These are phyloP conservation scores for Dipus sagitta DNA, from an alignment of 2,797 vertebrate species.

Conservation along the genomic window DNA sequence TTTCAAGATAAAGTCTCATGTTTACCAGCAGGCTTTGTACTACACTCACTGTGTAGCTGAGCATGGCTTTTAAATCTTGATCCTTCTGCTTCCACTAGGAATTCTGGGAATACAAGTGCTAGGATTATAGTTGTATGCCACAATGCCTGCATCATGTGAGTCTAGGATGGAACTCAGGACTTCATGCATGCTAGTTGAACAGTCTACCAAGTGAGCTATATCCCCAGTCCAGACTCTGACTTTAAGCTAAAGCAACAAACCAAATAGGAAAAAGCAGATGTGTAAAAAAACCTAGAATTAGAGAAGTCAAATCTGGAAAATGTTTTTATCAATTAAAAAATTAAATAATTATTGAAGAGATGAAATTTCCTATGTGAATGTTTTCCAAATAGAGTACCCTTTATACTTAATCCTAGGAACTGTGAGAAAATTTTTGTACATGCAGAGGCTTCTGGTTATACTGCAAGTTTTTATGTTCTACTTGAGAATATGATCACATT, in stretches of 20 bases:
- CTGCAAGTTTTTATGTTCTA: conserved; percentile 14
- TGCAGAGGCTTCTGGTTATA: neutral
- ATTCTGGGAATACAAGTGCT: too few relatives aligned
- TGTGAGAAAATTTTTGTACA: neutral
- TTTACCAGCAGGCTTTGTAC: too few relatives aligned
- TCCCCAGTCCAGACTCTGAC: neutral
- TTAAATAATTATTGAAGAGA: neutral
- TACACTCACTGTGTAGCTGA: too few relatives aligned
- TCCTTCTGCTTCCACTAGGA: too few relatives aligned
- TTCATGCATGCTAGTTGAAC: too few relatives aligned
- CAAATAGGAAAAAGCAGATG: neutral
- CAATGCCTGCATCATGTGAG: too few relatives aligned
- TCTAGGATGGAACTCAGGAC: too few relatives aligned
- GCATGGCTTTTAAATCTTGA: too few relatives aligned
- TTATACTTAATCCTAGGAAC: conserved; percentile 4
- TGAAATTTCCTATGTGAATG: neutral
- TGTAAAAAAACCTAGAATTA: conserved; percentile 31
- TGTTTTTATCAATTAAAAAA: neutral
- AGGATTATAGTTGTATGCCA: too few relatives aligned
- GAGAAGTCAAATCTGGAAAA: conserved; percentile 43
- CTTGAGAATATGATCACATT: neutral
- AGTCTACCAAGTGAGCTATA: too few relatives aligned
- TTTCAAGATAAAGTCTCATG: too few relatives aligned
- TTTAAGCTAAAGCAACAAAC: conserved; percentile 28
- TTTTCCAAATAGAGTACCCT: neutral